These are phyloP conservation scores for Zaprionus gabonicus DNA, from an alignment of 1,140 invertebrate genomes.

Conservation along the genomic window DNA sequence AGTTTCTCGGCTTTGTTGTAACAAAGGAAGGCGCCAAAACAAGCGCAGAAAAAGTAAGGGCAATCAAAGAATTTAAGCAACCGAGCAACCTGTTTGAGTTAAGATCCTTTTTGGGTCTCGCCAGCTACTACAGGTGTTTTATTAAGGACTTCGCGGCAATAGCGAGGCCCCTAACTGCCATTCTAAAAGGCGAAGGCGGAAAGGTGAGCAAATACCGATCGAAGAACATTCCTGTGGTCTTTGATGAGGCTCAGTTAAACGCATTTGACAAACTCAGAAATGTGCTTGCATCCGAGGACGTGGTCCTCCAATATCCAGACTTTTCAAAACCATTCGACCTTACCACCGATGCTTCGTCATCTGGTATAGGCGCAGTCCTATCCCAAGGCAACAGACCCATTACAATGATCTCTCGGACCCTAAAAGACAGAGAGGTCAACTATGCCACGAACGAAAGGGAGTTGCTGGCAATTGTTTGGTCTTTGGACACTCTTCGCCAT, in stretches of 20 bases:
- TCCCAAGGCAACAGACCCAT: not conserved
- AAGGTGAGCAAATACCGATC: no score
- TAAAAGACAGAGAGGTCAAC: no score
- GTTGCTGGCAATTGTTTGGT: not conserved
- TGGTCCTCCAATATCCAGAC: not conserved
- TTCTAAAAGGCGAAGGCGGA: no score
- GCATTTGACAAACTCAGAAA: not conserved
- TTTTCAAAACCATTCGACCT: not conserved
- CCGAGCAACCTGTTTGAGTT: not conserved
- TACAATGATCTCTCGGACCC: not conserved
- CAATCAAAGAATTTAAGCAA: slow-evolving; percentile 19
- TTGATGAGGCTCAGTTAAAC: not conserved
- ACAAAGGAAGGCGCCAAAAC: not conserved
- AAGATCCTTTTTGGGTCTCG: not conserved
- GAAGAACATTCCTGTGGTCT: not conserved
- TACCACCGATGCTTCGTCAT: not conserved
- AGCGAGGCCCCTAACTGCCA: not conserved
- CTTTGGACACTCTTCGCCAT: not conserved
- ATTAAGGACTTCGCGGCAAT: not conserved
- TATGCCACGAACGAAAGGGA: not conserved
- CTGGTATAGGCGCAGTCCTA: not conserved
- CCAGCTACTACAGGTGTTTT: not conserved
- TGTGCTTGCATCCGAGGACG: no score
- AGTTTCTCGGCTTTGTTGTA: no score
- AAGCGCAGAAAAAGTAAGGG: slow-evolving; percentile 9